A percentile compares a stretch with the other conserved stretches of the same genome.
Evolutionary conservation across 2,888 invertebrate genomes (phyloP).

Genomic region (Embidobia sp.): DNA sequence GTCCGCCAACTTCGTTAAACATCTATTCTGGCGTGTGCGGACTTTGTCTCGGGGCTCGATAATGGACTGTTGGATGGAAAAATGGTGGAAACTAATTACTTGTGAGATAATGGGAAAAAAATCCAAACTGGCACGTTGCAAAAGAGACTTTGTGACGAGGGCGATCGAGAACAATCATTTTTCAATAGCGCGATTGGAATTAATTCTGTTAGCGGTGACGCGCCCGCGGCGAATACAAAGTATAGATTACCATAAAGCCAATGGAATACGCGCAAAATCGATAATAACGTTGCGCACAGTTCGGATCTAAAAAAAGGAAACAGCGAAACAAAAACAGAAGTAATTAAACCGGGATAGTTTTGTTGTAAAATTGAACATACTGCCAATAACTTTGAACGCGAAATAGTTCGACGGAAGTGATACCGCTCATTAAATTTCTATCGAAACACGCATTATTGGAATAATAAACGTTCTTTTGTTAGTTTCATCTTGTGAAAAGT

Average conservation of each 20-base stretch:
- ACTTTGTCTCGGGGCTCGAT: constrained; percentile 73
- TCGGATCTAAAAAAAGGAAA: constrained; percentile 48
- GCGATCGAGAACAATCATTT: constrained; percentile 68
- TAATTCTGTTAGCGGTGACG: constrained; percentile 67
- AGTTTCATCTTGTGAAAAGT: constrained; percentile 4
- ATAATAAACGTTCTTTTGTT: neutral
- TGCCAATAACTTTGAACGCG: constrained; percentile 20
- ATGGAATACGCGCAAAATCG: constrained; percentile 63
- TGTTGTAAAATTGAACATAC: constrained; percentile 48
- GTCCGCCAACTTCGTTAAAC: constrained; percentile 77
- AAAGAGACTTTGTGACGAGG: constrained; percentile 62
- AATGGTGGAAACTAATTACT: constrained; percentile 74
- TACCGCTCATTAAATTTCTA: constrained; percentile 13
- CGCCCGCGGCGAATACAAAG: constrained; percentile 63
- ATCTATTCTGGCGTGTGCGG: constrained; percentile 75
- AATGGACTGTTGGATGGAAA: constrained; percentile 76
- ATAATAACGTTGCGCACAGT: constrained; percentile 56
- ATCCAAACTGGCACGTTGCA: constrained; percentile 58
- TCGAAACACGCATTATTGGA: constrained; percentile 10
- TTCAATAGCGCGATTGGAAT: constrained; percentile 67
- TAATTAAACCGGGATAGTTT: constrained; percentile 56
- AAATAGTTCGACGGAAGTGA: constrained; percentile 16
- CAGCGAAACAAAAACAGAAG: constrained; percentile 57
- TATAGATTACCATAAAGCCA: constrained; percentile 64
- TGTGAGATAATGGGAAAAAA: constrained; percentile 66